These are phyloP conservation scores for Parambassis ranga DNA, from an alignment of 2,797 vertebrate species.

Conservation along the genomic window DNA sequence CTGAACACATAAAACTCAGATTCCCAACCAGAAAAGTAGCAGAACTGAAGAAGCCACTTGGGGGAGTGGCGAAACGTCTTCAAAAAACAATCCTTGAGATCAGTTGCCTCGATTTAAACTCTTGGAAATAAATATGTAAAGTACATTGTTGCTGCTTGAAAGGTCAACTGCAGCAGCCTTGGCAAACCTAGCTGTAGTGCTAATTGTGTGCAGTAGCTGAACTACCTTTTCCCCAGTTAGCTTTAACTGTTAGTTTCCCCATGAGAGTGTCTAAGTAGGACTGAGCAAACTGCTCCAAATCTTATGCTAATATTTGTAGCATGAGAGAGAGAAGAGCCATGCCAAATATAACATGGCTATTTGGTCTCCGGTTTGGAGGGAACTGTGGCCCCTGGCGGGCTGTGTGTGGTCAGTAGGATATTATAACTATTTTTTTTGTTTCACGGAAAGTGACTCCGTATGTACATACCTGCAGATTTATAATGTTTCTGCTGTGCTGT, in stretches of 20 bases:
- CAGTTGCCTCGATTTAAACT: too few relatives aligned
- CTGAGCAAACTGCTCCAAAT: conserved; percentile 58
- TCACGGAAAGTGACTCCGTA: conserved; percentile 57
- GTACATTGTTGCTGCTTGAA: conserved; percentile 13
- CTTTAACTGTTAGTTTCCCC: conserved; percentile 57
- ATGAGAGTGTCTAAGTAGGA: conserved; percentile 54
- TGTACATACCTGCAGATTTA: conserved; percentile 70
- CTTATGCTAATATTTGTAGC: conserved; percentile 73
- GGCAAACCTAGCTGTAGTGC: conserved; percentile 30
- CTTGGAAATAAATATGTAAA: too few relatives aligned
- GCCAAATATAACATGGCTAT: conserved; percentile 78
- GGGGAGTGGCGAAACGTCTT: too few relatives aligned
- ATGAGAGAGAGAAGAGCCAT: conserved; percentile 68
- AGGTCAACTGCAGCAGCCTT: conserved; percentile 13
- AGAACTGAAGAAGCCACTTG: too few relatives aligned
- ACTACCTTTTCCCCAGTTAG: conserved; percentile 60
- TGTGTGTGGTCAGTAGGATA: conserved; percentile 75
- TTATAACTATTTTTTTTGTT: conserved; percentile 49
- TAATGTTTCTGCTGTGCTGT: conserved; percentile 69
- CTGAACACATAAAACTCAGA: too few relatives aligned
- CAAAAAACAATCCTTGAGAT: too few relatives aligned
- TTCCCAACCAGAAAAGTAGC: too few relatives aligned
- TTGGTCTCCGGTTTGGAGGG: conserved; percentile 85
- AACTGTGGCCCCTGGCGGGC: conserved; percentile 79
- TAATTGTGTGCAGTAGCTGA: conserved; percentile 61